Evolutionary conservation across 64 coral and sea anemone species (phyloP).

Genomic region (Stichodactyla helianthus): DNA sequence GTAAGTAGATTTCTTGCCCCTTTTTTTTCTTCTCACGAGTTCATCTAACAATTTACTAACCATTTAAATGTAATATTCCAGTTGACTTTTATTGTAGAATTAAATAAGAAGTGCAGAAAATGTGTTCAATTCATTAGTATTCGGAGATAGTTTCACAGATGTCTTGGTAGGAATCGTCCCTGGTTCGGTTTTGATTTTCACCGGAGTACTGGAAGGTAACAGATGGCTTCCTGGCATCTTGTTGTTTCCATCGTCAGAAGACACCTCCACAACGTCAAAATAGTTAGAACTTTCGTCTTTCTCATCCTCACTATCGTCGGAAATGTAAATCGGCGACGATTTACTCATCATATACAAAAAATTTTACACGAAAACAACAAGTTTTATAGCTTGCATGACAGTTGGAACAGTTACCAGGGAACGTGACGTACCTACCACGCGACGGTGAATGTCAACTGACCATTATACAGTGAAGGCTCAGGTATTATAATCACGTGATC

Average conservation of each 20-base stretch:
- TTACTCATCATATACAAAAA: background rate
- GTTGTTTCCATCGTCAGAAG: background rate
- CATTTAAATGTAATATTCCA: too few species aligned
- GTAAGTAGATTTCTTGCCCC: too few species aligned
- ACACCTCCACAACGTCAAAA: background rate
- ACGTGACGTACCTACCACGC: background rate
- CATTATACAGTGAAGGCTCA: background rate
- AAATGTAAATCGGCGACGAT: constrained; percentile 6
- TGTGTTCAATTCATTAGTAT: too few species aligned
- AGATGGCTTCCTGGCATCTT: background rate
- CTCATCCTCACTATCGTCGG: background rate
- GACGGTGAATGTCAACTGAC: background rate
- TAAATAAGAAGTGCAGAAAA: too few species aligned
- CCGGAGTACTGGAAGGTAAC: background rate
- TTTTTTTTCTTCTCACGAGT: too few species aligned
- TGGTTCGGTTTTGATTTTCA: background rate
- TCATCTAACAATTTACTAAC: too few species aligned
- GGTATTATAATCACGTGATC: background rate
- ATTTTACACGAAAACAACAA: background rate
- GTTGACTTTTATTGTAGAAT: too few species aligned
- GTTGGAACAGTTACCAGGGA: background rate
- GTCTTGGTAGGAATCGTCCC: background rate
- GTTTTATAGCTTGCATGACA: background rate
- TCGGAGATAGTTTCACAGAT: background rate
- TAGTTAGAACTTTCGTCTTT: background rate